Evolutionary conservation across 2,888 invertebrate species (phyloP), one percentile per base, ranked within the genome.

Genomic region (Cerastis rubricosa): DNA sequence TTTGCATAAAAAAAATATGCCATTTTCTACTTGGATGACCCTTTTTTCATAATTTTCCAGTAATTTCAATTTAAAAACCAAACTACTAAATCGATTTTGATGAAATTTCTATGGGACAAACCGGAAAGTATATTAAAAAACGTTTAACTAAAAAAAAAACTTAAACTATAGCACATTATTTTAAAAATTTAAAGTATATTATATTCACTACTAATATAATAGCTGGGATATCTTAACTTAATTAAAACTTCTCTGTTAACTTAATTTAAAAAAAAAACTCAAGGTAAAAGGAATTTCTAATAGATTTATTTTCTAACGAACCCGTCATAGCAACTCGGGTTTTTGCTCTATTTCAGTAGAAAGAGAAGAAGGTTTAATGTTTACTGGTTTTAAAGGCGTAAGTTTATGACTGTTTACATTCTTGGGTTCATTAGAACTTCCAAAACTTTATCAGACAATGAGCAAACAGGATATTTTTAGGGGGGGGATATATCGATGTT

Each of bases 221-320:
- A 74, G 67, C 64, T 79, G 57, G 65, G 49, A 75, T 69, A 80
- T 54, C 43, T 51, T 51, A 61, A 84, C 70, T 76, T 71, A 73
- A 85, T 85, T 84, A 80, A 80, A 84, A 85, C 57, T 80, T 67
- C 29, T 59, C 25, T 25, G 14, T 29, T n/a, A 64, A 40, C 49
- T 79, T 74, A 29, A 63, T 72, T 51, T 54, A 29, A 69, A 82
- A 29, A 69, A 82, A 84, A 83, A 83, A 64, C 22, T 51, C 45
- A 29, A 72, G 57, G 29, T 63, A 80, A 51, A 51, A 69, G 54
- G 61, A 72, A 80, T 35, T 25, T 66, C 47, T 71, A 84, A 79
- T 79, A 49, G 59, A 84, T 84, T 76, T 80, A 73, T 76, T 80
- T 83, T 80, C 54, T 80, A 80, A 71, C 54, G 76, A 70, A 67